Evolutionary conservation across 2,113 vertebrate species (phyloP).

Genomic region (Rhinogobius similis): DNA sequence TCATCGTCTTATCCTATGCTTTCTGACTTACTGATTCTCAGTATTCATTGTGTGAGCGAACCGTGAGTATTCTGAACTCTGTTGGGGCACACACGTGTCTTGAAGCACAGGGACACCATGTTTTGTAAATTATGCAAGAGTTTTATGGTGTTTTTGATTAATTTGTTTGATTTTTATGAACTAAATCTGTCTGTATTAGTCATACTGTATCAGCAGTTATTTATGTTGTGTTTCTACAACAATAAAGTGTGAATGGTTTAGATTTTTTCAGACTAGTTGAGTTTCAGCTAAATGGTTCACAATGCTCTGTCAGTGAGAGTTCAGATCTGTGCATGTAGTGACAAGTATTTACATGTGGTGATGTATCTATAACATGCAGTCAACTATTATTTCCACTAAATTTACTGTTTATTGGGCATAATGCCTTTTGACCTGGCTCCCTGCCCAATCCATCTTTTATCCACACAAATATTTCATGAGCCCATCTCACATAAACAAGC

Average conservation of each 20-base stretch:
- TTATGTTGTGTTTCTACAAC: conserved; percentile 76
- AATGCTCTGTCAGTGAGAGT: conserved; percentile 49
- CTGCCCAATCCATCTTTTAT: conserved; percentile 73
- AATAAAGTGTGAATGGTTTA: conserved; percentile 84
- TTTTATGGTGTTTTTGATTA: conserved; percentile 57
- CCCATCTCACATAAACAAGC: conserved; percentile 60
- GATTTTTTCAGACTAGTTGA: conserved; percentile 59
- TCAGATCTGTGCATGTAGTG: conserved; percentile 61
- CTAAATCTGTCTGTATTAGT: conserved; percentile 69
- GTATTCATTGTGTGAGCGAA: conserved; percentile 76
- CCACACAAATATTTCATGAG: conserved; percentile 71
- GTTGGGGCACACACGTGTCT: conserved; percentile 76
- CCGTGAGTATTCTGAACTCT: conserved; percentile 47
- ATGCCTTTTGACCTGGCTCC: conserved; percentile 64
- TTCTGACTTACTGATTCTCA: conserved; percentile 80
- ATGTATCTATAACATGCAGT: conserved; percentile 68
- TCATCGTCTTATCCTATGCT: conserved; percentile 80
- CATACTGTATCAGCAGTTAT: conserved; percentile 63
- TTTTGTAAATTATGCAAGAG: conserved; percentile 96
- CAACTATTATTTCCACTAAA: conserved; percentile 66
- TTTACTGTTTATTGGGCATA: conserved; percentile 68
- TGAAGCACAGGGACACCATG: conserved; percentile 88
- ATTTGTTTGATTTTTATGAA: conserved; percentile 42
- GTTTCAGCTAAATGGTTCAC: conserved; percentile 37
- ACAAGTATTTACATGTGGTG: conserved; percentile 65